A percentile compares a stretch with the other conserved stretches of the same genome.
Conservation (phyloP, 2,113 vertebrate genomes). For the Hoplias malabaricus region DNA sequence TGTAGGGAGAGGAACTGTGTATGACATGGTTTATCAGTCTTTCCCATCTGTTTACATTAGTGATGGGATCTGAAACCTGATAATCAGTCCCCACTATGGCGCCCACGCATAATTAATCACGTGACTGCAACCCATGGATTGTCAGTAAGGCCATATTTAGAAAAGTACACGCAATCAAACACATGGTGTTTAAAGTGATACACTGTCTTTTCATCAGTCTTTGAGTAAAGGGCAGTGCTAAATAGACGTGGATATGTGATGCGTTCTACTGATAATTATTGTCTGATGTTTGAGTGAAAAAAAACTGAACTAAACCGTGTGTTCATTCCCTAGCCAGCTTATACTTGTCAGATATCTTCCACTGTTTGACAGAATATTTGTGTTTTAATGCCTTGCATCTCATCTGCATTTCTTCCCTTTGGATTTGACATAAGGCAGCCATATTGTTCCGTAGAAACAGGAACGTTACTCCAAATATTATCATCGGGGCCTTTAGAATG, state of each 20-base stretch:
- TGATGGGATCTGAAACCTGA: too few species aligned
- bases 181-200: background rate
- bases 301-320: slow-evolving; percentile 1
- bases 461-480: slow-evolving; percentile 44
- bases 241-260: background rate
- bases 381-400: background rate
- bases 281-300: slow-evolving; percentile 16
- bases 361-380: slow-evolving; percentile 26
- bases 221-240: background rate
- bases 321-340: slow-evolving; percentile 27
- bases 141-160: background rate
- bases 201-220: background rate
- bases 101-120: too few species aligned
- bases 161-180: background rate
- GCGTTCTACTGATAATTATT: slow-evolving; percentile 5
- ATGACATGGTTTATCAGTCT: too few species aligned
- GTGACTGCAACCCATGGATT: too few species aligned
- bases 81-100: too few species aligned
- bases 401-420: slow-evolving; percentile 2
- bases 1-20: too few species aligned
- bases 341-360: slow-evolving; percentile 22
- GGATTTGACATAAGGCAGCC: slow-evolving; percentile 31
- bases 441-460: slow-evolving; percentile 50
- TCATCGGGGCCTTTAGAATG: slow-evolving; percentile 21
- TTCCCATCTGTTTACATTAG: too few species aligned